Conservation (phyloP, 2,888 invertebrate species). For the Lobophora halterata region DNA sequence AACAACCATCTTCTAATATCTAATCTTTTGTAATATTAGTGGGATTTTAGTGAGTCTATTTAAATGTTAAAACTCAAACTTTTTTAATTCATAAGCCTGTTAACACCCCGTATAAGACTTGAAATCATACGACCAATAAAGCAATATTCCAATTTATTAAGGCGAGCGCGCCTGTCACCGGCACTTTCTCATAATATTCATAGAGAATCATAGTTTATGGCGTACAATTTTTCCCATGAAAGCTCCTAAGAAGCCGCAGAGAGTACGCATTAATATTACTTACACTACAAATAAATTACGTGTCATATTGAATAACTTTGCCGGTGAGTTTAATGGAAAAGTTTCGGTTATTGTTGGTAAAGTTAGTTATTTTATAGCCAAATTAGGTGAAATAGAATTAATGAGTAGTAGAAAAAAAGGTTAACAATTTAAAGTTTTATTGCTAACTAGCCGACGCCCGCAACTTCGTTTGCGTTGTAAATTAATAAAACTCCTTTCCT, state of each 20-base stretch:
- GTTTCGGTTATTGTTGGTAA: constrained; percentile 11
- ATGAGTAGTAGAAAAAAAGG: no score
- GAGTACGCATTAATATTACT: constrained; percentile 64
- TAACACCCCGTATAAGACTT: neutral
- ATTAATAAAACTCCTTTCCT: no score
- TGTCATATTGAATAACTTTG: constrained; percentile 53
- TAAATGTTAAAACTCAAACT: constrained; percentile 8
- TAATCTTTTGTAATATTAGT: no score
- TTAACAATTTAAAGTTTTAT: no score
- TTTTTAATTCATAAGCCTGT: neutral
- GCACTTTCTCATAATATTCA: constrained; percentile 66
- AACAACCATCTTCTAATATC: no score
- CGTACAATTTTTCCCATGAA: constrained; percentile 63
- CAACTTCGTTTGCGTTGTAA: no score
- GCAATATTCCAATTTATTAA: constrained; percentile 13
- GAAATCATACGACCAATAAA: constrained; percentile 10
- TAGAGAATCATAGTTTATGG: constrained; percentile 73
- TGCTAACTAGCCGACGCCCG: no score
- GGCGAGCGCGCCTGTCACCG: constrained; percentile 46
- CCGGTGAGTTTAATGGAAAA: constrained; percentile 28
- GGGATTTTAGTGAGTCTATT: no score
- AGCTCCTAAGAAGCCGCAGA: constrained; percentile 55
- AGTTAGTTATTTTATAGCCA: constrained; percentile 1
- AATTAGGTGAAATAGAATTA: no score
- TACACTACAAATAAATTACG: constrained; percentile 60